Conservation (phyloP, 2,113 vertebrate species). For the Sebastes fasciatus region DNA sequence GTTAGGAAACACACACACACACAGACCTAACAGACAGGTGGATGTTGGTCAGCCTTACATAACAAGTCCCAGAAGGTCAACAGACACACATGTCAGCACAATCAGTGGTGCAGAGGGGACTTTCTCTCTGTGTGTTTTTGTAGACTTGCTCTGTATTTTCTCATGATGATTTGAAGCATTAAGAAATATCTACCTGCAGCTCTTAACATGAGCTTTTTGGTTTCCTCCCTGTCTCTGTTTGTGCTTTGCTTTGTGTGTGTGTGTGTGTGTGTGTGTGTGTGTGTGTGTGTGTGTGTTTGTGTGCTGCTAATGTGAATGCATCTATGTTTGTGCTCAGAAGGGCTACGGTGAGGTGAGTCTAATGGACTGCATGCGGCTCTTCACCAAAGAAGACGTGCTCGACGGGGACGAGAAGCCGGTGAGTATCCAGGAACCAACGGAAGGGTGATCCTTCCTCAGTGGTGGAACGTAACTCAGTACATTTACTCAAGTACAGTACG, state of each 20-base stretch:
- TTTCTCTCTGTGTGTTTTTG: not conserved
- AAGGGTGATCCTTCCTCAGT: not conserved
- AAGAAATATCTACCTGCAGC: not conserved
- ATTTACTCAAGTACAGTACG: not conserved
- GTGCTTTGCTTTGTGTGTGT: slow-evolving; percentile 15
- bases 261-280: slow-evolving; percentile 32
- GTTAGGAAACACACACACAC: slow-evolving; percentile 75
- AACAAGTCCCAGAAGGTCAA: slow-evolving; percentile 32
- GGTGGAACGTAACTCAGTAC: not conserved
- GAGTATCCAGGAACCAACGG: slow-evolving; percentile 37
- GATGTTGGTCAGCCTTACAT: slow-evolving; percentile 6
- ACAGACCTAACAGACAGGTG: slow-evolving; percentile 17
- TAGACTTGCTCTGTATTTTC: not conserved
- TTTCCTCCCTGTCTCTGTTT: slow-evolving; percentile 44
- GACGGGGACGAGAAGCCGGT: slow-evolving; percentile 98
- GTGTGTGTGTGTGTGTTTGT: slow-evolving; percentile 30
- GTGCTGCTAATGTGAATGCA: slow-evolving; percentile 61
- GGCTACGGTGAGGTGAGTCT: slow-evolving; percentile 94
- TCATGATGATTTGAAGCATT: no score
- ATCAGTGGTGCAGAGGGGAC: not conserved
- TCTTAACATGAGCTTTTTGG: slow-evolving; percentile 44
- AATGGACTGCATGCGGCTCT: slow-evolving; percentile 97
- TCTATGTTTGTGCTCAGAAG: slow-evolving; percentile 85
- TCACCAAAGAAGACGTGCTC: slow-evolving; percentile 98
- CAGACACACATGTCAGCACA: slow-evolving; percentile 25